Evolutionary conservation across 2,113 vertebrate genomes (phyloP), one percentile per base, ranked within the genome.

Genomic region (Leucoraja erinaceus): DNA sequence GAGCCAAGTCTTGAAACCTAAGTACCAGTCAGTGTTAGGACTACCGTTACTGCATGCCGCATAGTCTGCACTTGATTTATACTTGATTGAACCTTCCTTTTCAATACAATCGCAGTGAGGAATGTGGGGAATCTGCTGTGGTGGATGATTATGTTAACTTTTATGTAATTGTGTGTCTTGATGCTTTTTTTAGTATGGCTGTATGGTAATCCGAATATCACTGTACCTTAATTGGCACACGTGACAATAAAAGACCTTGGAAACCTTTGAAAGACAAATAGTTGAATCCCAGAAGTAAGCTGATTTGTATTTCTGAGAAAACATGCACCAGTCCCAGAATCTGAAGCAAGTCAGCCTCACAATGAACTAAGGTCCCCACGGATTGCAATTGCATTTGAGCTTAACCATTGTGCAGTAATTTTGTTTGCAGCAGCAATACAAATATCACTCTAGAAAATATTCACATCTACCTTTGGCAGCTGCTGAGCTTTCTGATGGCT

Each of bases 291-390:
- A 63, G 56, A 59, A 61, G 28, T 31, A 14, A 25, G 74, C 74
- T 75, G 74, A 59, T 86, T 86, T 86, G 81, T 86, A 47, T 86
- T 86, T 86, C 56, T n/a, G 5, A 9, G 74, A 75, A 75, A 75
- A 31, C 59, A 63, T n/a, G 59, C 83, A 86, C n/a, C 11, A 14
- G 59, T 61, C 25, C 59, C 83, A 86, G 56, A 61, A 63, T 31
- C 83, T n/a, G 56, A 63, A 31, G 12, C 12, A 63, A 18, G n/a
- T 86, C 33, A n/a, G 28, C 59, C 14, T 28, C 56, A 86, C 12
- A 63, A 86, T 63, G 31, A 86, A 86, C 83, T 22, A 81, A 22
- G 54, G 47, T 56, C 38, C 47, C 38, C 20, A 31, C 56, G 31
- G 59, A 88, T 63, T 31, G n/a, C n/a, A 6, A 1, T 16, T 63